Evolutionary conservation across 2,113 vertebrate species (phyloP).

Genomic region (Ptychochromis oligacanthus): DNA sequence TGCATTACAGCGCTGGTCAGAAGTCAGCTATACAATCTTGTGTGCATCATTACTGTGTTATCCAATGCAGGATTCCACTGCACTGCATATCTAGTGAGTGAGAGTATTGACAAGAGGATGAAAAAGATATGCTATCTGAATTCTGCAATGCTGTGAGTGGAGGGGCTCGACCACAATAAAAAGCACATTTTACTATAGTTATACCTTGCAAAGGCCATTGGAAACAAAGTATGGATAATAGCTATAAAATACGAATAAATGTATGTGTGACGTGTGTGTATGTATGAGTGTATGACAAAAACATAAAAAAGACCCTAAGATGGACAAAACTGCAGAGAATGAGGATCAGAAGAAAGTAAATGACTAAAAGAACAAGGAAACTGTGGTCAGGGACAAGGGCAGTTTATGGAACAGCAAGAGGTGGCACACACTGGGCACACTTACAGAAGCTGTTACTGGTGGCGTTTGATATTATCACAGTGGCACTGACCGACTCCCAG

Average conservation of each 20-base stretch:
- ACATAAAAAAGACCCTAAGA: background rate
- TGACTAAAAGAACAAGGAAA: background rate
- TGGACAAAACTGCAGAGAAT: background rate
- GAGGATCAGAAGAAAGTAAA: background rate
- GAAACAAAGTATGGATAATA: background rate
- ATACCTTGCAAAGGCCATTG: background rate
- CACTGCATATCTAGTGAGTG: constrained; percentile 17
- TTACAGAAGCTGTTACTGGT: constrained; percentile 45
- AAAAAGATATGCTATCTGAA: constrained; percentile 24
- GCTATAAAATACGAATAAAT: background rate
- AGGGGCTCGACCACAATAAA: background rate
- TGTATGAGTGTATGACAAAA: background rate
- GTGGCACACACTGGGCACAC: constrained; percentile 8
- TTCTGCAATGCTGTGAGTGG: background rate
- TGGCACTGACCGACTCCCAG: constrained; percentile 19
- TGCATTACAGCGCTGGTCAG: constrained; percentile 35
- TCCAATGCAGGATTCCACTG: constrained; percentile 27
- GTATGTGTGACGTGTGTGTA: background rate
- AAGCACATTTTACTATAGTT: background rate
- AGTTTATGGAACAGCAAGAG: constrained; percentile 3
- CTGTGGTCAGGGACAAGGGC: background rate
- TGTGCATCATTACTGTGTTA: constrained; percentile 45
- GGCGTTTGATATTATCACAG: constrained; percentile 52
- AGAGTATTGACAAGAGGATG: background rate
- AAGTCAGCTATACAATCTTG: constrained; percentile 37